Base-by-base conservation (phyloP, 1,140 invertebrate species). In the Steinernema feltiae region DNA sequence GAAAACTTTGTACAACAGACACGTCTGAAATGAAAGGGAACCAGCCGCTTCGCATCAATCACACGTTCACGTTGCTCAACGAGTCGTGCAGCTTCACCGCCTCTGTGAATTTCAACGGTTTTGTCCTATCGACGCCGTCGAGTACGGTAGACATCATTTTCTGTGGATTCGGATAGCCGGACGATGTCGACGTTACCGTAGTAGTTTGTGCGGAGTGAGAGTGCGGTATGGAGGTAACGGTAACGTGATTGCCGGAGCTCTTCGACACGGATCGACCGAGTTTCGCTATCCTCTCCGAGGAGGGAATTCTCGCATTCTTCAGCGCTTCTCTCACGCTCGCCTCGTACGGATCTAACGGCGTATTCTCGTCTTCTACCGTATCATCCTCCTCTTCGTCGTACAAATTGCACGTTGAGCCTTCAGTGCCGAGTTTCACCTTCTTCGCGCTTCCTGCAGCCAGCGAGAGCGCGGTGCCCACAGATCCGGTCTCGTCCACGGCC, bases 391-490 rank as follows among this genome's bases (percentile, higher is more conserved):
- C 70, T 17, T 69, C 70, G 29, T 77, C 74, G 46, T 77, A 77
- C 7, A 77, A 48, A 31, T 77, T 77, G 31, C 76, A 77, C 17
- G 73, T 77, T 2, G 76, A 77, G 18, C 76, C 76, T 17, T 63
- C 53, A 27, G 53, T 21, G 15, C 53, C 53, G 7, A 63, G 15
- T 27, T 77, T 77, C 18, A 48, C 29, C 27, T 46, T 48, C 29
- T 24, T 78, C 32, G 71, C 30, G 74, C 27, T 71, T 18, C 46
- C 48, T 27, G 76, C 76, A 2, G 71, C 76, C 1, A 77, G 48
- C 1, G 77, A 78, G 15, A 78, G 41, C 17, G 77, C 77, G 3
- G 77, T 78, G 17, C 77, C 77, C 7, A 78, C 77, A 18, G 77
- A 78, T 24, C 48, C 70, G n/a, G 70, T 48, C 30, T 78, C 77